These are phyloP conservation scores for Lasioglossum pauxillum DNA, from an alignment of 2,888 invertebrate species.

Conservation along the genomic window DNA sequence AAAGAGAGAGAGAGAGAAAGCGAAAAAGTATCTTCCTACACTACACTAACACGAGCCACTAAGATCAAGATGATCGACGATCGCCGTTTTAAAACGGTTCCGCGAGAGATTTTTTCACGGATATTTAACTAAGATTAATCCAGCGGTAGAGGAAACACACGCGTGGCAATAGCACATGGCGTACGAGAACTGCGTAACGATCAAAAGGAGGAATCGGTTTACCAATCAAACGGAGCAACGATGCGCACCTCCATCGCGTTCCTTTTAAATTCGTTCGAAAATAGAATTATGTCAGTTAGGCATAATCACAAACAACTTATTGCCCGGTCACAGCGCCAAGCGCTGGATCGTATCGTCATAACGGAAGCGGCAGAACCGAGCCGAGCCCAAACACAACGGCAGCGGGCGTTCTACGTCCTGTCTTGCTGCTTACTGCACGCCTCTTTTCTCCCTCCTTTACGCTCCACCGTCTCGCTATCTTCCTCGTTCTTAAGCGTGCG, in stretches of 20 bases:
- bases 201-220: conserved; percentile 38
- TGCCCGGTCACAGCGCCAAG: conserved; percentile 66
- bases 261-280: conserved; percentile 36
- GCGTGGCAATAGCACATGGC: conserved; percentile 78
- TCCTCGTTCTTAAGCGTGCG: conserved; percentile 55
- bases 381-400: conserved; percentile 73
- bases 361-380: conserved; percentile 72
- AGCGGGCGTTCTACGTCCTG: conserved; percentile 71
- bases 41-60: conserved; percentile 58
- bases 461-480: conserved; percentile 49
- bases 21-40: conserved; percentile 31
- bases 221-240: conserved; percentile 70
- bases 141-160: conserved; percentile 72
- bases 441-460: conserved; percentile 53
- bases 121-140: conserved; percentile 46
- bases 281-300: conserved; percentile 48
- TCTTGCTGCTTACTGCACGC: conserved; percentile 61
- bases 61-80: conserved; percentile 32
- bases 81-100: conserved; percentile 28
- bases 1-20: conserved; percentile 18
- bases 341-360: conserved; percentile 77
- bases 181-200: conserved; percentile 58
- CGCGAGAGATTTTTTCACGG: conserved; percentile 24
- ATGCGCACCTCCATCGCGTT: conserved; percentile 70
- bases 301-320: conserved; percentile 48